phyloP scores from a whole-genome alignment of 1,140 invertebrate species.

The Drosophila ambigua region DNA sequence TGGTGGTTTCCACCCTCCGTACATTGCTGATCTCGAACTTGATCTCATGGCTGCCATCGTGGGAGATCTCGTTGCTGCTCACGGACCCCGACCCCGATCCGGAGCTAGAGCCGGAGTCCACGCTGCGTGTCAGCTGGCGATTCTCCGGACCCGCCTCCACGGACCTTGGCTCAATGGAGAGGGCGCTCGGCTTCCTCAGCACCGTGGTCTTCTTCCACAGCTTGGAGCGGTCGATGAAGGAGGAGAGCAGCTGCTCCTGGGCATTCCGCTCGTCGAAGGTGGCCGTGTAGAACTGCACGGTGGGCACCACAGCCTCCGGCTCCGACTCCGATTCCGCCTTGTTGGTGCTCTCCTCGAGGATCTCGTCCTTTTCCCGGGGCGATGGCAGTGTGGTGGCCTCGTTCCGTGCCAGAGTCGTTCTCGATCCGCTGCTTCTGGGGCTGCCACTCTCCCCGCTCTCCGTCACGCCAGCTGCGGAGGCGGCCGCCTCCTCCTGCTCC shows the following conservation, averaged over 20 bases:
- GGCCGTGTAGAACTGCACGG: conserved; percentile 81
- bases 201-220: conserved; percentile 70
- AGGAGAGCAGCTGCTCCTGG: conserved; percentile 73
- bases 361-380: conserved; percentile 73
- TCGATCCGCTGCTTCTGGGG: conserved; percentile 19
- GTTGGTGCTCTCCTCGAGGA: conserved; percentile 78
- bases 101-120: conserved; percentile 46
- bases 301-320: conserved; percentile 66
- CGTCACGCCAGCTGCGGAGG: conserved; percentile 53
- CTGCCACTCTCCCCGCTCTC: conserved; percentile 40
- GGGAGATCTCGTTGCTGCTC: conserved; percentile 73
- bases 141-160: conserved; percentile 39
- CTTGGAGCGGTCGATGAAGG: conserved; percentile 76
- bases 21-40: conserved; percentile 81
- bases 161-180: conserved; percentile 17
- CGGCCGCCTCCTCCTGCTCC: conserved; percentile 85
- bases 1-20: conserved; percentile 32
- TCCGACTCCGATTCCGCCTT: conserved; percentile 22
- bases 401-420: conserved; percentile 8
- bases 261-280: conserved; percentile 78
- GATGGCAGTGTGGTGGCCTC: conserved; percentile 45
- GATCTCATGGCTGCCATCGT: conserved; percentile 71
- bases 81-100: conserved; percentile 17
- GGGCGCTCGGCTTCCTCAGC: conserved; percentile 36
- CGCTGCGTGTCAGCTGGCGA: conserved; percentile 65